These are phyloP conservation scores for Phrynocephalus vlangalii DNA, from an alignment of 2,797 vertebrate species.

Conservation along the genomic window DNA sequence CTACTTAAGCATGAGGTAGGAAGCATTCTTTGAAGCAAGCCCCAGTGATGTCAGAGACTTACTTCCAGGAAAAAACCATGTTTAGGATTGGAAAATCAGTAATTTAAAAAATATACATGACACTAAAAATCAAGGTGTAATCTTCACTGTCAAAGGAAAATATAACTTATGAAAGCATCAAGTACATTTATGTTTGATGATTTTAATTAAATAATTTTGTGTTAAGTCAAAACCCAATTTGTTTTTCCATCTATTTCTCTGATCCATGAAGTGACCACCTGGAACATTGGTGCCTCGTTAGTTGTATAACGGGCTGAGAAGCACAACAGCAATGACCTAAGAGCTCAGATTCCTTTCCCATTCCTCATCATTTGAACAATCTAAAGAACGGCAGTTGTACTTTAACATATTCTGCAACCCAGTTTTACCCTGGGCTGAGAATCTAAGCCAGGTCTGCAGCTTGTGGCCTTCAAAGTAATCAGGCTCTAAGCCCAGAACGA, in stretches of 20 bases:
- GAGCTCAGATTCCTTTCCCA: constrained; percentile 28
- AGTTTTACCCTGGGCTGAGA: background rate
- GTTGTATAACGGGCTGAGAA: background rate
- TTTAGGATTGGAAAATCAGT: background rate
- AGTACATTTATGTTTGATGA: background rate
- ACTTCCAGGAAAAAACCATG: background rate
- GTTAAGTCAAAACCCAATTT: constrained; percentile 6
- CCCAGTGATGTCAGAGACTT: background rate
- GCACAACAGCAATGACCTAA: background rate
- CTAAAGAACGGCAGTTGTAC: background rate
- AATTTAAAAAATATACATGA: background rate
- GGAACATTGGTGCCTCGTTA: background rate
- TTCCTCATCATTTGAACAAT: constrained; percentile 10
- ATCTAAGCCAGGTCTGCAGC: background rate
- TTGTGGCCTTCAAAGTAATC: background rate
- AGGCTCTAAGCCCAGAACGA: background rate
- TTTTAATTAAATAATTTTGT: constrained; percentile 25
- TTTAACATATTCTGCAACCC: constrained; percentile 14
- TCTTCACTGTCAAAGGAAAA: constrained; percentile 4
- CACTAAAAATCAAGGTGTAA: background rate
- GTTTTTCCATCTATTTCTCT: background rate
- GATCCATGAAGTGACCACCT: constrained; percentile 30
- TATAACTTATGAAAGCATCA: background rate
- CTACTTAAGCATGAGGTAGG: background rate
- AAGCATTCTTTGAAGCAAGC: background rate